Evolutionary conservation across 2,113 vertebrate species (phyloP).

Genomic region (Pangasianodon gigas): DNA sequence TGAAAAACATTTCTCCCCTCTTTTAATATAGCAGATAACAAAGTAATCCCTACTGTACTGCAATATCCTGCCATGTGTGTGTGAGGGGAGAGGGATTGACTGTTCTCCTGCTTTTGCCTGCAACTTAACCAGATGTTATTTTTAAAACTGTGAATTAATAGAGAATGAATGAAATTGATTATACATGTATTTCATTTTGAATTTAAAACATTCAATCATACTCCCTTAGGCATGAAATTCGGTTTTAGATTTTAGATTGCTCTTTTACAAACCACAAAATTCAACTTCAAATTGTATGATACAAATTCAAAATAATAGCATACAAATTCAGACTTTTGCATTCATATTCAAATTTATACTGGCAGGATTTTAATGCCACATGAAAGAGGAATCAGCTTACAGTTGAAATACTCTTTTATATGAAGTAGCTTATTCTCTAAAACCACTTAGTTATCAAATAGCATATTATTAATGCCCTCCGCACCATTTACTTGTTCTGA

Average conservation of each 20-base stretch:
- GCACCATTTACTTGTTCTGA: neutral
- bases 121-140: neutral
- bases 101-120: neutral
- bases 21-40: neutral
- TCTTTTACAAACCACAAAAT: neutral
- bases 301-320: neutral
- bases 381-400: neutral
- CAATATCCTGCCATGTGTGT: neutral
- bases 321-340: neutral
- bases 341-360: neutral
- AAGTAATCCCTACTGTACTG: neutral
- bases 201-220: neutral
- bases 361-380: neutral
- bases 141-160: neutral
- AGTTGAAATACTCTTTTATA: neutral
- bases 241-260: neutral
- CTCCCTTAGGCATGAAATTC: neutral
- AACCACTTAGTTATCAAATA: neutral
- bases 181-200: neutral
- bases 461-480: neutral
- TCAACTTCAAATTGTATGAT: neutral
- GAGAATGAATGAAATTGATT: neutral
- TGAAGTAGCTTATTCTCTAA: neutral
- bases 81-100: neutral
- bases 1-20: neutral